Conservation (phyloP, 2,888 invertebrate genomes). For the Calameuta pallipes region DNA sequence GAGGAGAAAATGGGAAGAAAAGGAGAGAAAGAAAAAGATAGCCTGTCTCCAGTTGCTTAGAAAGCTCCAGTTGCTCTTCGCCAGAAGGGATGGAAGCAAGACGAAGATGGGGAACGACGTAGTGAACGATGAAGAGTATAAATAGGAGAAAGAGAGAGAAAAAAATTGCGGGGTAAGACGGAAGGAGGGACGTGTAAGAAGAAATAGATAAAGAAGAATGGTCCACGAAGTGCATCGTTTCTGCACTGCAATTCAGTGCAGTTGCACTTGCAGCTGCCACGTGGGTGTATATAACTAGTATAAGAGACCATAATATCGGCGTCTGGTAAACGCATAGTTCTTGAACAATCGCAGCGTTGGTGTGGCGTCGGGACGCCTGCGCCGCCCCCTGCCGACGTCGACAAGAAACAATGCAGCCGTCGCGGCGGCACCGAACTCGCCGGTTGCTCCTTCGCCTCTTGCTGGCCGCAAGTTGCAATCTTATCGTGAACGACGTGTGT, state of each 20-base stretch:
- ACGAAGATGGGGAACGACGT: not conserved
- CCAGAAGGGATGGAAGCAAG: not conserved
- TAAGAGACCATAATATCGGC: not conserved
- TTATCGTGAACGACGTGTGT: not conserved
- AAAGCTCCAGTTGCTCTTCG: not conserved
- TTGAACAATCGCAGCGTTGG: not conserved
- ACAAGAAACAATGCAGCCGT: conserved; percentile 59
- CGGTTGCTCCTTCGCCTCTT: not conserved
- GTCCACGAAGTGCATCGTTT: conserved; percentile 48
- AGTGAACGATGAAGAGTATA: conserved; percentile 70
- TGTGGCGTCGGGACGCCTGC: not conserved
- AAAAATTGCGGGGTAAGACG: not conserved
- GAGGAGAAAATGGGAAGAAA: conserved; percentile 53
- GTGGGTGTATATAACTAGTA: not conserved
- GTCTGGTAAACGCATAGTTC: not conserved
- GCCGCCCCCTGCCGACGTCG: conserved; percentile 28
- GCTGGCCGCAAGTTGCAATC: not conserved
- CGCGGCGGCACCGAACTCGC: conserved; percentile 36
- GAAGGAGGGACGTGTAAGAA: not conserved
- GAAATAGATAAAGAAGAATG: not conserved
- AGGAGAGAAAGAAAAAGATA: not conserved
- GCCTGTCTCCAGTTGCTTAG: not conserved
- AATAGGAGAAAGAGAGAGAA: not conserved
- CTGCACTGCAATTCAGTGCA: conserved; percentile 45
- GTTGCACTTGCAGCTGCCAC: conserved; percentile 33